These are phyloP conservation scores for Sminthurinus aureus DNA, from an alignment of 2,888 invertebrate species.

Conservation along the genomic window DNA sequence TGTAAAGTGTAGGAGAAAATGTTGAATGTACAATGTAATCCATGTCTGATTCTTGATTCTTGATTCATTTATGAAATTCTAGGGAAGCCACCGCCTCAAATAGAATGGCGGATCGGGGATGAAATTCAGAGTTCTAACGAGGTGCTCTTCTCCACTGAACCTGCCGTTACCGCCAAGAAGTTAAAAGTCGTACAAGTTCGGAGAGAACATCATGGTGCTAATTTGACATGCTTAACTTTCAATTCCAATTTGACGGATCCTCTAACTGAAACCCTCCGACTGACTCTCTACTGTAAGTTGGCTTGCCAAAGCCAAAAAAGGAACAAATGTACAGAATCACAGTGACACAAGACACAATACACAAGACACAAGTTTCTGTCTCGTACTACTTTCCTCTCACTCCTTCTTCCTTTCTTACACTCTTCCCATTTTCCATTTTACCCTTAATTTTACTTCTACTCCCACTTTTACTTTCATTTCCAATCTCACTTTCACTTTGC, in stretches of 20 bases:
- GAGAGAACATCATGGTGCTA: slow-evolving; percentile 59
- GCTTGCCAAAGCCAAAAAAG: not conserved
- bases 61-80: too few species aligned
- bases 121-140: slow-evolving; percentile 52
- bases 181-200: slow-evolving; percentile 53
- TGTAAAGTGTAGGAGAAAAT: not conserved
- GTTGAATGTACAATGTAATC: not conserved
- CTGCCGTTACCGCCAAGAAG: slow-evolving; percentile 53
- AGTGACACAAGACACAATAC: not conserved
- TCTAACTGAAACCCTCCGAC: slow-evolving; percentile 57
- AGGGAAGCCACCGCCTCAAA: slow-evolving; percentile 57
- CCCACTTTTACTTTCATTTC: not conserved
- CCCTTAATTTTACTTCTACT: not conserved
- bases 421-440: not conserved
- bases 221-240: slow-evolving; percentile 60
- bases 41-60: not conserved
- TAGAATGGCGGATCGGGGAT: slow-evolving; percentile 58
- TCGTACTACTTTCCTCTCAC: not conserved
- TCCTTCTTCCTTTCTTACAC: not conserved
- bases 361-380: not conserved
- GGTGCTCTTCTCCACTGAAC: slow-evolving; percentile 52
- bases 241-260: slow-evolving; percentile 60
- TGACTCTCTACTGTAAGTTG: slow-evolving; percentile 56
- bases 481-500: not conserved
- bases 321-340: not conserved